Conservation (phyloP, 2,113 vertebrate genomes). For the Bagarius yarrelli region DNA sequence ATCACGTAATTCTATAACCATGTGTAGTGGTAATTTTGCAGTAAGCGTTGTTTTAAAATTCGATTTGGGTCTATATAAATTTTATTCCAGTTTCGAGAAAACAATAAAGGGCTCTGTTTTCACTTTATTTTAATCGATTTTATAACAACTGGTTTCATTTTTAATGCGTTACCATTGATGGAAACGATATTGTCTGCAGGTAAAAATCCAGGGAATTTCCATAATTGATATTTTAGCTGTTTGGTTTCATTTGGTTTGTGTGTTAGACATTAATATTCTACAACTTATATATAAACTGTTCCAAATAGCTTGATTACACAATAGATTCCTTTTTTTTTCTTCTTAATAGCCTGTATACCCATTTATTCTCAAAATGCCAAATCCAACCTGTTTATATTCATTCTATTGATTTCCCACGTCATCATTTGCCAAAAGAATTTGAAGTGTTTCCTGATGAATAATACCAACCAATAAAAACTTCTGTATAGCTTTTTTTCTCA, state of each 20-base stretch:
- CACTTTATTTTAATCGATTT: too few relatives aligned
- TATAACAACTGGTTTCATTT: too few relatives aligned
- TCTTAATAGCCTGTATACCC: background rate
- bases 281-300: background rate
- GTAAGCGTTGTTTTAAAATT: conserved; percentile 8
- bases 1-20: too few relatives aligned
- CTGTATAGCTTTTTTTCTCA: background rate
- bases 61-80: conserved; percentile 31
- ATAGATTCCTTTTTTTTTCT: background rate
- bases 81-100: conserved; percentile 10
- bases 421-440: background rate
- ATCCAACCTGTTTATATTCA: background rate
- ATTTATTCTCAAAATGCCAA: background rate
- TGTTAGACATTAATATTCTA: background rate
- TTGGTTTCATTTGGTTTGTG: background rate
- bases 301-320: background rate
- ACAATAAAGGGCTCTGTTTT: background rate
- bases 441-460: background rate
- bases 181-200: conserved; percentile 5
- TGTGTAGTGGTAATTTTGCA: background rate
- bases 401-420: background rate
- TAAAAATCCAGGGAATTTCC: background rate
- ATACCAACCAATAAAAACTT: background rate
- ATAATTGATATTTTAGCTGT: background rate
- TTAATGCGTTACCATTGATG: background rate